Evolutionary conservation across 1,140 invertebrate species (phyloP).

Genomic region (Saccostrea echinata): DNA sequence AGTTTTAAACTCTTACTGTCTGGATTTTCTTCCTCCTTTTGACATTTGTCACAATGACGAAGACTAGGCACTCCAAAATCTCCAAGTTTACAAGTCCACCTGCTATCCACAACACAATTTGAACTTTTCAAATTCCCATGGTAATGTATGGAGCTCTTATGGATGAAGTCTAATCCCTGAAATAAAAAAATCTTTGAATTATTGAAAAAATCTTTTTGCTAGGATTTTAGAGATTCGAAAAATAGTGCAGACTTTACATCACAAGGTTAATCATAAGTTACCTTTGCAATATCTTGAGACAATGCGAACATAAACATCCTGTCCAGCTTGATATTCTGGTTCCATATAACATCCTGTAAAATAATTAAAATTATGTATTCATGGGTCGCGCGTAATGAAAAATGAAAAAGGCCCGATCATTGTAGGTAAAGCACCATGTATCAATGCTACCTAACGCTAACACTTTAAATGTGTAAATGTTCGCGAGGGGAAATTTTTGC

Average conservation of each 20-base stretch:
- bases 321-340: conserved; percentile 94
- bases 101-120: conserved; percentile 94
- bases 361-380: conserved; percentile 79
- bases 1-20: conserved; percentile 58
- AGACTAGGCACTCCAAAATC: conserved; percentile 92
- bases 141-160: conserved; percentile 88
- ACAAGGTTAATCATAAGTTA: conserved; percentile 65
- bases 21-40: conserved; percentile 61
- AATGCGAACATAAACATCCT: conserved; percentile 95
- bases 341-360: conserved; percentile 95
- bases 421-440: no score
- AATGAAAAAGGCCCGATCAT: no score
- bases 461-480: no score
- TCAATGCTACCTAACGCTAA: no score
- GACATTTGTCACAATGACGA: conserved; percentile 59
- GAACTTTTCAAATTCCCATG: conserved; percentile 98
- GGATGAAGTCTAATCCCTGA: conserved; percentile 96
- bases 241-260: no score
- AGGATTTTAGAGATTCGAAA: no score
- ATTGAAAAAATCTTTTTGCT: neutral
- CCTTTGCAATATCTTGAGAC: conserved; percentile 95
- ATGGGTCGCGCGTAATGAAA: no score
- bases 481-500: no score
- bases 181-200: conserved; percentile 56
- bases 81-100: conserved; percentile 96